Base-by-base conservation (phyloP, 2,888 invertebrate species). In the Didymodactylos carnosus region DNA sequence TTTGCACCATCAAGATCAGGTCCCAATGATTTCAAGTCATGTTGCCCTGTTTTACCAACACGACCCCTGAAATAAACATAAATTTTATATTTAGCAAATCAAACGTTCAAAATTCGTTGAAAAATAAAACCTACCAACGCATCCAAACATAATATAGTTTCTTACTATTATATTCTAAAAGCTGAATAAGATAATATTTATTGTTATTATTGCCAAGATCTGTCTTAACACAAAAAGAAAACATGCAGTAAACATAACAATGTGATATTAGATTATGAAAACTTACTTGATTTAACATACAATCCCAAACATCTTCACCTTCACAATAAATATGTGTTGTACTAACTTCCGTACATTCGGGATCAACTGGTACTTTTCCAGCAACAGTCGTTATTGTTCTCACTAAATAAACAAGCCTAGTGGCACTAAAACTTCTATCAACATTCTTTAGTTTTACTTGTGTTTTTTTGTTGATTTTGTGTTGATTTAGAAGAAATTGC, bases 181-280 rank as follows among this genome's bases (percentile, higher is more conserved):
- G 78, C 78, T 86, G 86, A 69, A 86, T 81, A 43, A 86, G 75
- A 80, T 84, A 86, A 78, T 81, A 86, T 78, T 86, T 86, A 81
- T 86, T 86, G 81, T 86, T 86, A 81, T 86, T 86, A 78, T 83
- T 82, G 35, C 81, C 79, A 19, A 86, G 78, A 78, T 85, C 85
- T 0, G 86, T 86, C 85, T 86, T 79, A 69, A 80, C 79, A 62
- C 39, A 70, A 69, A 73, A 71, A 62, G n/a, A 70, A 43, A 40
- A 25, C 3, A 71, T 27, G n/a, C 35, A 39, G 4, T 73, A 7
- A 23, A 41, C 8, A 3, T 23, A 16, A 7, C 19, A 39, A n/a
- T 29, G 14, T 39, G 14, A 71, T 27, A 1, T 39, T 16, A 25
- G 14, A 23, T 69, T 35, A 69, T 27, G n/a, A 23, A 23, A 41